Conservation (phyloP, 2,888 invertebrate genomes). For the Philaethria dido region DNA sequence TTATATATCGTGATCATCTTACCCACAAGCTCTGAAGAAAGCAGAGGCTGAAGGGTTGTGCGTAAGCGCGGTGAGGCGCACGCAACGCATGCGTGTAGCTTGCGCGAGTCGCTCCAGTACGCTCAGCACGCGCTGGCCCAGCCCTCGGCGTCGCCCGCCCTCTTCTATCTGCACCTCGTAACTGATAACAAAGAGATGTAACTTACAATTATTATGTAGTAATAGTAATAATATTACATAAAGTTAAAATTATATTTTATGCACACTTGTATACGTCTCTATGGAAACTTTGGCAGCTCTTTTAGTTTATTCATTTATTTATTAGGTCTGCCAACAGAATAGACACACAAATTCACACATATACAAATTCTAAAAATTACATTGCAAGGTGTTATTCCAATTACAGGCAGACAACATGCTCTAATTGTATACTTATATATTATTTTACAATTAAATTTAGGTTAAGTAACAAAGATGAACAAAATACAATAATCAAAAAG, state of each 20-base stretch:
- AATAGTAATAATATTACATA: neutral
- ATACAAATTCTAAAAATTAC: too few species aligned
- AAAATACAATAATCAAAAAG: too few species aligned
- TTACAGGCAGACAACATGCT: too few species aligned
- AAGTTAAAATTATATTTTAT: neutral
- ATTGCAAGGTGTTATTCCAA: too few species aligned
- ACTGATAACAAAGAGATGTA: slow-evolving; percentile 68
- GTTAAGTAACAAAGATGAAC: too few species aligned
- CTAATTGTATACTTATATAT: too few species aligned
- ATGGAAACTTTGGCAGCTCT: too few species aligned
- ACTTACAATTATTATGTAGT: neutral
- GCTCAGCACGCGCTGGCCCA: slow-evolving; percentile 92
- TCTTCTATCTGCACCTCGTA: slow-evolving; percentile 94
- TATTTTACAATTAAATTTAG: too few species aligned
- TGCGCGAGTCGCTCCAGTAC: slow-evolving; percentile 90
- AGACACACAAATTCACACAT: too few species aligned
- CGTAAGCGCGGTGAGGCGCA: slow-evolving; percentile 92
- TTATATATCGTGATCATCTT: slow-evolving; percentile 50
- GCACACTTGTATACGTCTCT: neutral
- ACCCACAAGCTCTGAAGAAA: slow-evolving; percentile 92
- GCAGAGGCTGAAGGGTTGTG: slow-evolving; percentile 88
- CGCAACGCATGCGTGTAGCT: slow-evolving; percentile 90
- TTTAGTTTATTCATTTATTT: too few species aligned
- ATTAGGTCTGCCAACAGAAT: too few species aligned
- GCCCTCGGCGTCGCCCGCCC: slow-evolving; percentile 88